Conservation (phyloP, 2,888 invertebrate genomes). For the Plutella xylostella region DNA sequence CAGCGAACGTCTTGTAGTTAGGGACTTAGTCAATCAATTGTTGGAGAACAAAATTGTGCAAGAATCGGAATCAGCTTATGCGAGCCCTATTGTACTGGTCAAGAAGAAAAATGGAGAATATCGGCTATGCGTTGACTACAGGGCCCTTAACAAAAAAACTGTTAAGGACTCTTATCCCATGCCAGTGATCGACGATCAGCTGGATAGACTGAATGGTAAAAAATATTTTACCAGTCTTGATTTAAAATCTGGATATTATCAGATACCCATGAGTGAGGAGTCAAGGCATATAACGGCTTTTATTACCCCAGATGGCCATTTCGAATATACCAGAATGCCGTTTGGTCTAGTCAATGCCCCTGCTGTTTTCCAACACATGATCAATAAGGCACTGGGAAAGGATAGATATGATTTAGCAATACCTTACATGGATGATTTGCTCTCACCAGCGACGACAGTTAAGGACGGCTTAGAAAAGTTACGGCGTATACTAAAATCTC, state of each 20-base stretch:
- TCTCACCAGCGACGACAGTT: slow-evolving; percentile 18
- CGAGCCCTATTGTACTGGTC: slow-evolving; percentile 21
- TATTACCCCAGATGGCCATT: slow-evolving; percentile 26
- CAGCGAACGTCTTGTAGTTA: slow-evolving; percentile 8
- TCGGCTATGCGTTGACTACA: slow-evolving; percentile 21
- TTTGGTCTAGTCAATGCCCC: slow-evolving; percentile 23
- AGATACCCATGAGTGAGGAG: slow-evolving; percentile 20
- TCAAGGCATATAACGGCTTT: slow-evolving; percentile 27
- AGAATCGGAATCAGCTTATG: slow-evolving; percentile 17
- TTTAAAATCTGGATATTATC: slow-evolving; percentile 24
- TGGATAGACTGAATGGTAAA: slow-evolving; percentile 22
- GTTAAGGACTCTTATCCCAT: slow-evolving; percentile 24
- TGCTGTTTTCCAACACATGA: slow-evolving; percentile 23
- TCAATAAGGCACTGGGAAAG: slow-evolving; percentile 16
- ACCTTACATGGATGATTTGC: slow-evolving; percentile 25
- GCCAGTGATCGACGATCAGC: slow-evolving; percentile 25
- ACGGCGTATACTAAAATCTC: slow-evolving; percentile 10
- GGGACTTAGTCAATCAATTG: slow-evolving; percentile 9
- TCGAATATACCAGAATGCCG: slow-evolving; percentile 22
- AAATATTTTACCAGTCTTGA: slow-evolving; percentile 22
- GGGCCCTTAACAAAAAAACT: slow-evolving; percentile 16
- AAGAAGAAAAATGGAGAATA: slow-evolving; percentile 20
- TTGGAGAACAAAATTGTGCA: background rate
- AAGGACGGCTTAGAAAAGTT: slow-evolving; percentile 14
- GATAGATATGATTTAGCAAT: slow-evolving; percentile 11